These are phyloP conservation scores for Alectura lathami DNA, from an alignment of 2,113 vertebrate species.

Conservation along the genomic window DNA sequence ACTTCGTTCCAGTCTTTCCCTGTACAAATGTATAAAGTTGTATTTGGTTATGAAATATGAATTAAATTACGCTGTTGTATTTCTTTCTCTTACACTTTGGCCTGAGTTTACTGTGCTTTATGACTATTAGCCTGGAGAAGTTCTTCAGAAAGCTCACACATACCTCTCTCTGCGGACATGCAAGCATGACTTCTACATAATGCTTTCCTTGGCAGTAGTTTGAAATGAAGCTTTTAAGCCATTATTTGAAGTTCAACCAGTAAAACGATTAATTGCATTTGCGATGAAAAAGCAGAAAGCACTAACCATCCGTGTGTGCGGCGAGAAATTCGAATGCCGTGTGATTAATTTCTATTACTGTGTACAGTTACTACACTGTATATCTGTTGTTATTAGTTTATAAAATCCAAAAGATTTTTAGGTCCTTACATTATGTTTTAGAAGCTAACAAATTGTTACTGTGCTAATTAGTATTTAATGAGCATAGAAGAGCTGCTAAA, in stretches of 20 bases:
- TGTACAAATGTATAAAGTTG: slow-evolving; percentile 67
- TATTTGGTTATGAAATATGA: slow-evolving; percentile 50
- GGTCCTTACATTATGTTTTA: not conserved
- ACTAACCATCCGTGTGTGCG: not conserved
- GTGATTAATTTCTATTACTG: not conserved
- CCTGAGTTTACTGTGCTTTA: not conserved
- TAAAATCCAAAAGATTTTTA: not conserved
- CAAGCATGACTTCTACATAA: not conserved
- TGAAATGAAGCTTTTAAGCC: slow-evolving; percentile 9
- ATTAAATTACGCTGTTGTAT: slow-evolving; percentile 37
- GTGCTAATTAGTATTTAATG: not conserved
- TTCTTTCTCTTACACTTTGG: slow-evolving; percentile 29
- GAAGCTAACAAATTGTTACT: not conserved
- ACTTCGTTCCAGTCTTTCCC: slow-evolving; percentile 2
- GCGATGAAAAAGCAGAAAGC: not conserved
- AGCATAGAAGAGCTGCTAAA: not conserved
- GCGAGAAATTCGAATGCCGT: not conserved
- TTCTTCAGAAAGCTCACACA: slow-evolving; percentile 2
- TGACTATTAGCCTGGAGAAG: not conserved
- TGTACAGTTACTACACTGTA: not conserved
- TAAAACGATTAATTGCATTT: not conserved
- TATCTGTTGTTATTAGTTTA: not conserved
- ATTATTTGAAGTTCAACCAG: slow-evolving; percentile 1
- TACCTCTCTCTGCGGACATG: not conserved
- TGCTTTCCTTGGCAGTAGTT: not conserved